Base-by-base conservation (phyloP, 2,113 vertebrate species). In the Oryzias curvinotus region DNA sequence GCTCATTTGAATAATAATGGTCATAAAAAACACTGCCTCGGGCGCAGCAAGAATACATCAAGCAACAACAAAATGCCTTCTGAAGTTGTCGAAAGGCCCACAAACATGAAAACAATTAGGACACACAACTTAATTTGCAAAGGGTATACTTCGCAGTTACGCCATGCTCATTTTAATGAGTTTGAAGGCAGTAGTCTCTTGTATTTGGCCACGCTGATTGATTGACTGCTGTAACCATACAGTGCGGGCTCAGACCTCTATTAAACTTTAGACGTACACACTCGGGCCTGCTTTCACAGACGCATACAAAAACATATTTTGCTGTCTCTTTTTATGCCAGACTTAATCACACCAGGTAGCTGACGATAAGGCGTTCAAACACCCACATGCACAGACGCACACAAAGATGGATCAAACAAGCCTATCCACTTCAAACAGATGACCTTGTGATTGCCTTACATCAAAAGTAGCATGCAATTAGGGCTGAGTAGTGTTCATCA, bases 1-100 rank as follows among this genome's bases (percentile, higher is more conserved):
- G 79, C 89, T 92, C 87, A 93, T 92, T 93, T 92, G 83, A 92
- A 92, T 93, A 92, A 91, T 91, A 91, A 91, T 90, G 91, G 89
- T 90, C 90, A 89, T 91, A 89, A 92, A 89, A 92, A 88, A 88
- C 87, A 89, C 82, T 81, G 88, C 90, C 90, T 73, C 71, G 65
- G 88, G 88, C 84, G 23, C 75, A 75, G 75, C 73, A 78, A 77
- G 81, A 86, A 88, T 90, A 88, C 85, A 91, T 92, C 88, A 91
- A 91, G 88, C 84, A 80, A 89, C 84, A 88, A 86, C 83, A 86
- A 89, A 36, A 89, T 85, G 86, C 86, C 85, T 88, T 90, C 84
- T 86, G 86, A 89, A 85, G 87, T 89, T 86, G 87, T 87, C 64
- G 54, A 78, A 88, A 78, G 77, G 80, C 78, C 84, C 65, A 67